Evolutionary conservation across 2,113 vertebrate species (phyloP).

Genomic region (Sorex fumeus): DNA sequence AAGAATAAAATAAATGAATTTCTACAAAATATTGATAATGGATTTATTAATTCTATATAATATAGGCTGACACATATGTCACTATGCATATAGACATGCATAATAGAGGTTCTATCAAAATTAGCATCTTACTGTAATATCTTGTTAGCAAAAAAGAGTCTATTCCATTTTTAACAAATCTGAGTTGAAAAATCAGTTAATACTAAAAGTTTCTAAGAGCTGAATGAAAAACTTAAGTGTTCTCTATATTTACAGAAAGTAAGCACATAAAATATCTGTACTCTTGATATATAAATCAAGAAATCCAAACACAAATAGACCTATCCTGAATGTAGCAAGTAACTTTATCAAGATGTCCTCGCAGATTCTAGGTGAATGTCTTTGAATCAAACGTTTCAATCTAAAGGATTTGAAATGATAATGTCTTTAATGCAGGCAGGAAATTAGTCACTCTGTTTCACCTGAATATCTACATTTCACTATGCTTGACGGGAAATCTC

Average conservation of each 20-base stretch:
- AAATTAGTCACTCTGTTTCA: background rate
- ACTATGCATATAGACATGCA: background rate
- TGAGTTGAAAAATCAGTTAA: background rate
- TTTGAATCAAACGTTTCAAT: background rate
- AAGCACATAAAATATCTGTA: background rate
- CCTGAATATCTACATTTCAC: background rate
- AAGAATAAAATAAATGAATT: background rate
- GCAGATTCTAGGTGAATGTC: background rate
- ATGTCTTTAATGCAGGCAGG: background rate
- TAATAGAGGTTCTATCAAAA: background rate
- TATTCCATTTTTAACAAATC: too few relatives aligned
- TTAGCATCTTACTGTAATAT: background rate
- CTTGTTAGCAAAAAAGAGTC: background rate
- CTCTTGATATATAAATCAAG: background rate
- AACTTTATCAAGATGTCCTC: background rate
- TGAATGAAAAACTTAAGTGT: too few relatives aligned
- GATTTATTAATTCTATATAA: background rate
- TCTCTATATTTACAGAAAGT: background rate
- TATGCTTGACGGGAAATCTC: background rate
- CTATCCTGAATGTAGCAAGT: background rate
- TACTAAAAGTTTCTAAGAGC: background rate
- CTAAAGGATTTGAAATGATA: background rate
- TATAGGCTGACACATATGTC: background rate
- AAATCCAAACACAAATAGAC: background rate
- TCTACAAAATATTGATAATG: background rate